Evolutionary conservation across 2,888 invertebrate genomes (phyloP).

Genomic region (Penaeus monodon): DNA sequence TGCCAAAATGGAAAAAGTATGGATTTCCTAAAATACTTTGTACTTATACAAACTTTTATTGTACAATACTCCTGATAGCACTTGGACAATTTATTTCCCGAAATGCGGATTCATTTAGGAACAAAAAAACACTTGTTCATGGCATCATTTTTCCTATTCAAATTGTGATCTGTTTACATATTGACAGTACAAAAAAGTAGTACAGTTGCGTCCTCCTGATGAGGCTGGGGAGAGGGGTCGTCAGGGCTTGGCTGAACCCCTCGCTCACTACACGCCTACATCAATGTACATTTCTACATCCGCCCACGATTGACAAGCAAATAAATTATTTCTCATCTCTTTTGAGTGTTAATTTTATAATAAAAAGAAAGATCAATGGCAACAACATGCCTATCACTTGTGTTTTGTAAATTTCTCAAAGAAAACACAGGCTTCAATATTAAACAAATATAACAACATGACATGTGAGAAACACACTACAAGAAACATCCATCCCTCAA

Average conservation of each 20-base stretch:
- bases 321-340: slow-evolving; percentile 57
- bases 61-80: too few species aligned
- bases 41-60: neutral
- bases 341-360: slow-evolving; percentile 33
- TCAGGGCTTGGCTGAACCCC: slow-evolving; percentile 41
- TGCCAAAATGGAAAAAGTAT: neutral
- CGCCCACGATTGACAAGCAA: slow-evolving; percentile 63
- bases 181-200: slow-evolving; percentile 65
- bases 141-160: slow-evolving; percentile 65
- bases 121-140: slow-evolving; percentile 26
- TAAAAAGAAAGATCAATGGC: slow-evolving; percentile 52
- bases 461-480: slow-evolving; percentile 59
- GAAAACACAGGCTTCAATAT: slow-evolving; percentile 42
- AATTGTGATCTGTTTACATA: slow-evolving; percentile 65
- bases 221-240: slow-evolving; percentile 40
- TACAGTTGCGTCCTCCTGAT: slow-evolving; percentile 47
- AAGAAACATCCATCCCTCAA: slow-evolving; percentile 62
- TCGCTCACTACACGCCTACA: slow-evolving; percentile 57
- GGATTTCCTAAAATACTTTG: slow-evolving; percentile 15
- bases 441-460: slow-evolving; percentile 64
- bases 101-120: slow-evolving; percentile 2
- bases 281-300: slow-evolving; percentile 65
- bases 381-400: slow-evolving; percentile 63
- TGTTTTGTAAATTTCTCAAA: slow-evolving; percentile 52
- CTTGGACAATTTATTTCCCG: too few species aligned